phyloP scores from a whole-genome alignment of 1,140 invertebrate species.

The Cotesia glomerata region DNA sequence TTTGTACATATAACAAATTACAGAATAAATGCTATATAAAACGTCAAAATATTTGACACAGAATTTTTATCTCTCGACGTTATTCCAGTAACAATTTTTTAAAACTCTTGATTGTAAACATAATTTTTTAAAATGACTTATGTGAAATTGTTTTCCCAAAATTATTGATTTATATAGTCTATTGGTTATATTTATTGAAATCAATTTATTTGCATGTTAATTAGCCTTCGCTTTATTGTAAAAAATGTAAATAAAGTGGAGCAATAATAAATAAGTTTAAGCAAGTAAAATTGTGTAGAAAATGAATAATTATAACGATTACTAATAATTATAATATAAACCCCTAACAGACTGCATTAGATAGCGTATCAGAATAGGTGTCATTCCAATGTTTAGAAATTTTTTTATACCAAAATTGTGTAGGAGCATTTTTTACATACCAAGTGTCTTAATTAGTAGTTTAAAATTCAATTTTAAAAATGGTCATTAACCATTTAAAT shows the following conservation, averaged over 20 bases:
- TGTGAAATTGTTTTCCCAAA: conserved; percentile 17
- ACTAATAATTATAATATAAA: conserved; percentile 38
- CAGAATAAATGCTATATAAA: too few relatives aligned
- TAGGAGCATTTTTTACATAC: conserved; percentile 48
- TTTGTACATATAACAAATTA: too few relatives aligned
- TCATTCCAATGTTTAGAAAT: conserved; percentile 56
- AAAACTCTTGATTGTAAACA: background rate
- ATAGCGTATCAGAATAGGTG: conserved; percentile 43
- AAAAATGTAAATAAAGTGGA: background rate
- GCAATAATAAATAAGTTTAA: background rate
- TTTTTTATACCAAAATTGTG: conserved; percentile 36
- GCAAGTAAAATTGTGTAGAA: background rate
- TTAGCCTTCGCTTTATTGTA: conserved; percentile 1
- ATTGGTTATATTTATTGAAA: conserved; percentile 60
- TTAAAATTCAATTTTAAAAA: conserved; percentile 14
- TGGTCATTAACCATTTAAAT: background rate
- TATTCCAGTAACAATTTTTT: too few relatives aligned
- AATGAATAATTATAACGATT: background rate
- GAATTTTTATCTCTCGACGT: too few relatives aligned
- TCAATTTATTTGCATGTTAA: conserved; percentile 57
- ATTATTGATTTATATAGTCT: conserved; percentile 62
- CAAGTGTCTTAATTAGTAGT: conserved; percentile 52
- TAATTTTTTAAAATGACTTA: conserved; percentile 2
- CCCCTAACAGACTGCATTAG: conserved; percentile 40
- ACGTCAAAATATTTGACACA: too few relatives aligned